Percentiles rank a stretch among this genome's conserved stretches.
These are phyloP conservation scores for Bruchidius siliquastri DNA, from an alignment of 2,888 invertebrate species.

Conservation along the genomic window DNA sequence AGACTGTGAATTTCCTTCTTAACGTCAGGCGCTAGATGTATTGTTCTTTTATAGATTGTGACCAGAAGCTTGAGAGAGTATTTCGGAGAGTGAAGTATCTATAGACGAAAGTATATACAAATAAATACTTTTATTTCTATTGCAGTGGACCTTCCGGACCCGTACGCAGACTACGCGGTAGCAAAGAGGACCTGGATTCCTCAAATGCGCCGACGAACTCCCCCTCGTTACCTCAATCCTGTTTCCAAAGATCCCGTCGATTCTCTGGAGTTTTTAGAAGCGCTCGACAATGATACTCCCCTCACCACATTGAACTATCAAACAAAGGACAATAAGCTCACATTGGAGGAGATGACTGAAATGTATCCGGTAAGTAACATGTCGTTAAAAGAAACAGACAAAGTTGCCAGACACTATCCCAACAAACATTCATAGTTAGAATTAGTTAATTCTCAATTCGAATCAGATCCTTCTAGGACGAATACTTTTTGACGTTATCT, in stretches of 20 bases:
- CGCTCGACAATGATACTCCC: conserved; percentile 22
- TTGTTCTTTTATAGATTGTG: too few species aligned
- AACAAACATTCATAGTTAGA: too few species aligned
- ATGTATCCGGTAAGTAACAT: conserved; percentile 21
- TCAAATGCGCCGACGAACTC: conserved; percentile 41
- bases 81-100: too few species aligned
- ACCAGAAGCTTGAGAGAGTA: too few species aligned
- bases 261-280: conserved; percentile 32
- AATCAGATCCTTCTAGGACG: too few species aligned
- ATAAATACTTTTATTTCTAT: not conserved
- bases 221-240: conserved; percentile 39
- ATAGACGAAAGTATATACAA: too few species aligned
- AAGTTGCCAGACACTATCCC: too few species aligned
- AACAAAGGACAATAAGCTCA: conserved; percentile 9
- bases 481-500: too few species aligned
- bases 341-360: conserved; percentile 29
- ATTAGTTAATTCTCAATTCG: too few species aligned
- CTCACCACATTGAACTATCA: conserved; percentile 3
- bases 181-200: conserved; percentile 42
- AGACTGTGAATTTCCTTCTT: too few species aligned
- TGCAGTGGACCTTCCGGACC: conserved; percentile 43
- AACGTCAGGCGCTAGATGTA: too few species aligned
- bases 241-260: conserved; percentile 41
- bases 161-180: conserved; percentile 36
- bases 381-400: too few species aligned